A percentile compares a stretch with the other conserved stretches of the same genome.
phyloP scores from a whole-genome alignment of 2,113 vertebrate species.

The Henicopernis longicauda region DNA sequence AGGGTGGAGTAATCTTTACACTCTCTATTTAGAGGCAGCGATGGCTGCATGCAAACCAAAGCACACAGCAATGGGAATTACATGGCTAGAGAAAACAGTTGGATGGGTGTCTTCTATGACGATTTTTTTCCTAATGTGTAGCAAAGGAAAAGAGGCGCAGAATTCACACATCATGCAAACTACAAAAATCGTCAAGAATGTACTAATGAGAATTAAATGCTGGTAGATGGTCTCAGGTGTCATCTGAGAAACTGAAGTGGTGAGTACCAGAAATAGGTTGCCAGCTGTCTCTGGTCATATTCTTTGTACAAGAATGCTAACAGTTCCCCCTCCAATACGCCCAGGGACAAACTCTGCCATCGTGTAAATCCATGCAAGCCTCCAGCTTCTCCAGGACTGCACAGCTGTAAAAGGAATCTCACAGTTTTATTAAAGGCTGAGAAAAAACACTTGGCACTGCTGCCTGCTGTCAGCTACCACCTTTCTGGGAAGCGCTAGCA shows the following conservation, averaged over 20 bases:
- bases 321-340: background rate
- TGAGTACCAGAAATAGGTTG: constrained; percentile 51
- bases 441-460: constrained; percentile 49
- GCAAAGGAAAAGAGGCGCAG: background rate
- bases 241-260: constrained; percentile 45
- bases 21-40: constrained; percentile 36
- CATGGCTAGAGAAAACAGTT: constrained; percentile 5
- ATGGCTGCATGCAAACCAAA: background rate
- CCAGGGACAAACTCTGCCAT: constrained; percentile 25
- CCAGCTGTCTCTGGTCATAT: constrained; percentile 55
- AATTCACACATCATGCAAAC: background rate
- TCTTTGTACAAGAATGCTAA: constrained; percentile 48
- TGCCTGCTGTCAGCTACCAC: constrained; percentile 41
- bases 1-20: constrained; percentile 31
- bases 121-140: background rate
- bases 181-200: constrained; percentile 2
- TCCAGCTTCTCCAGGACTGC: constrained; percentile 18
- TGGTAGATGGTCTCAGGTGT: constrained; percentile 41
- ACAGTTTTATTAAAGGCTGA: constrained; percentile 63
- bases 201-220: constrained; percentile 47
- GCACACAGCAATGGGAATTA: background rate
- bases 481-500: background rate
- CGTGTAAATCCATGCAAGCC: constrained; percentile 47
- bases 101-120: background rate
- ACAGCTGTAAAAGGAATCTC: constrained; percentile 65